Evolutionary conservation across 2,888 invertebrate genomes (phyloP).

Genomic region (Tetranychus truncatus): DNA sequence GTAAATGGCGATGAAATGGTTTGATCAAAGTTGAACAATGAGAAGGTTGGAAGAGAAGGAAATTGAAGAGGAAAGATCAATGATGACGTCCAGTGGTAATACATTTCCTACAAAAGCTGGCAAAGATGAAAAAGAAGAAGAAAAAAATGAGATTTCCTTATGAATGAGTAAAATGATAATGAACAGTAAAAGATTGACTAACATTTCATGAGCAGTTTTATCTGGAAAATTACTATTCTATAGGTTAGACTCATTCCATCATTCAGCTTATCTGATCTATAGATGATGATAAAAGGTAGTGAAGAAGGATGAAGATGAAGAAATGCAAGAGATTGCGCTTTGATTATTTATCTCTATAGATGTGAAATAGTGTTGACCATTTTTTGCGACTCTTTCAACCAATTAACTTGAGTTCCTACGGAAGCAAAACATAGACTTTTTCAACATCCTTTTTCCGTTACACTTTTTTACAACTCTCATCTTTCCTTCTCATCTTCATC

Average conservation of each 20-base stretch:
- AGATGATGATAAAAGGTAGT: neutral
- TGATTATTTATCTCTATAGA: neutral
- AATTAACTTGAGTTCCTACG: constrained; percentile 1
- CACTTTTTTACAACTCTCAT: neutral
- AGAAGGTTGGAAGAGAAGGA: too few relatives aligned
- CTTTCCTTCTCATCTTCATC: neutral
- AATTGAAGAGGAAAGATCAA: too few relatives aligned
- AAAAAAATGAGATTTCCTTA: too few relatives aligned
- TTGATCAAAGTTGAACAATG: too few relatives aligned
- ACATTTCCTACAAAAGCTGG: too few relatives aligned
- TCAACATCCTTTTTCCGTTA: neutral
- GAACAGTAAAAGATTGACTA: too few relatives aligned
- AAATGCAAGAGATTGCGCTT: neutral
- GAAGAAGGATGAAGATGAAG: neutral
- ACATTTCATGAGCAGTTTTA: neutral
- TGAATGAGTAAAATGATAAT: too few relatives aligned
- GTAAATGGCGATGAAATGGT: too few relatives aligned
- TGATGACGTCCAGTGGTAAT: too few relatives aligned
- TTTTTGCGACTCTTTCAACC: neutral
- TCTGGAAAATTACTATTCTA: neutral
- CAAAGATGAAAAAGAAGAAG: too few relatives aligned
- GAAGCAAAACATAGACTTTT: neutral
- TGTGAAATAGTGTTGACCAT: neutral
- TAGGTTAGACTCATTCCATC: neutral
- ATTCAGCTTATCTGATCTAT: neutral